A percentile compares a stretch with the other conserved stretches of the same genome.
These are phyloP conservation scores for Vanacampus margaritifer DNA, from an alignment of 2,113 vertebrate genomes.

Conservation along the genomic window DNA sequence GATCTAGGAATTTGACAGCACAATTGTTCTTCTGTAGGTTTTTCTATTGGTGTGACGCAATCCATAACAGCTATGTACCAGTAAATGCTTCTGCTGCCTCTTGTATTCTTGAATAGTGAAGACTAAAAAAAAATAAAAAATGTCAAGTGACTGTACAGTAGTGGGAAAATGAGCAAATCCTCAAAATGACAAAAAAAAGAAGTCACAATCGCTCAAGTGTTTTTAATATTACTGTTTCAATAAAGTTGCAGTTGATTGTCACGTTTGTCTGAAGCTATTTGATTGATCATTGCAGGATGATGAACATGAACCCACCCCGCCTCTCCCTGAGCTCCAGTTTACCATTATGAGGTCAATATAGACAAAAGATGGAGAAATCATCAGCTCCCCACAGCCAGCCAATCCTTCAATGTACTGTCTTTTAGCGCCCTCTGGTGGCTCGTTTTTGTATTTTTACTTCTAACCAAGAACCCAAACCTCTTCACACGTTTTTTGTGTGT, in stretches of 20 bases:
- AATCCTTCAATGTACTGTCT: background rate
- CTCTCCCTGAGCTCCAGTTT: too few relatives aligned
- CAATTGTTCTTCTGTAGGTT: constrained; percentile 69
- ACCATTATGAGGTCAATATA: background rate
- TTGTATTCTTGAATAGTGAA: constrained; percentile 67
- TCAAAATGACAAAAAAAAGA: constrained; percentile 16
- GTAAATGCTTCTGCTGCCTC: constrained; percentile 66
- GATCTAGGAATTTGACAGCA: constrained; percentile 63
- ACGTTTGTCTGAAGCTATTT: constrained; percentile 23
- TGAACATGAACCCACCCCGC: background rate
- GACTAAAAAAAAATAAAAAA: constrained; percentile 46
- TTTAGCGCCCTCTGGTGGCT: constrained; percentile 52
- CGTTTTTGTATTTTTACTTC: background rate
- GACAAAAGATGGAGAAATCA: background rate
- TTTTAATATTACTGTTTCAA: constrained; percentile 74
- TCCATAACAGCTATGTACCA: constrained; percentile 64
- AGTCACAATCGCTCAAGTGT: constrained; percentile 62
- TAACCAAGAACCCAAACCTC: background rate
- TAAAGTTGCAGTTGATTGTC: constrained; percentile 75
- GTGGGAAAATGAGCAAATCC: constrained; percentile 61
- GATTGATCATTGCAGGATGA: background rate
- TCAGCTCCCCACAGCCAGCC: background rate
- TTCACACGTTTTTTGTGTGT: background rate
- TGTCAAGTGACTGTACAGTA: constrained; percentile 73
- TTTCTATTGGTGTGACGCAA: constrained; percentile 67